These are phyloP conservation scores for Halictus ligatus DNA, from an alignment of 2,888 invertebrate species.

Conservation along the genomic window DNA sequence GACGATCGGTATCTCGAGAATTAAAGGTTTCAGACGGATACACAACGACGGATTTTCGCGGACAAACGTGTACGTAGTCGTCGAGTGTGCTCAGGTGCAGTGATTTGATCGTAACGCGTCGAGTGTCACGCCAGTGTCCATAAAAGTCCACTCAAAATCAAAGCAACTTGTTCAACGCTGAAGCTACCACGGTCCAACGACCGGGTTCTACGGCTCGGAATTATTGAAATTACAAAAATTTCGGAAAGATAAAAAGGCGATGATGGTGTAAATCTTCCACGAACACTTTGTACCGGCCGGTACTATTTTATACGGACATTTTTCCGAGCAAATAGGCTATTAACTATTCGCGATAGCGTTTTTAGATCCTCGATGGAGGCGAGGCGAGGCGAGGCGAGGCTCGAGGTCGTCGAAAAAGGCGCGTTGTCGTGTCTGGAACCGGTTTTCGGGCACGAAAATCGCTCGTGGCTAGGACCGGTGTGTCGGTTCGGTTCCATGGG, in stretches of 20 bases:
- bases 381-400: not conserved
- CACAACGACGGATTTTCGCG: not conserved
- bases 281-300: not conserved
- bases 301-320: not conserved
- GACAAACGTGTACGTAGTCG: not conserved
- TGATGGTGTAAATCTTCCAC: not conserved
- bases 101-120: not conserved
- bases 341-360: not conserved
- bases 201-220: too few relatives aligned
- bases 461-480: not conserved
- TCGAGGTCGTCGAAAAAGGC: slow-evolving; percentile 3
- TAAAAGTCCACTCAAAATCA: not conserved
- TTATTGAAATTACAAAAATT: too few relatives aligned
- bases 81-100: not conserved
- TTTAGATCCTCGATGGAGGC: not conserved
- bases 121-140: not conserved
- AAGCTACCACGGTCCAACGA: not conserved
- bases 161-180: not conserved
- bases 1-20: not conserved
- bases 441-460: slow-evolving; percentile 1
- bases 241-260: too few relatives aligned
- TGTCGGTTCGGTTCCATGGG: not conserved
- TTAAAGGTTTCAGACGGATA: not conserved
- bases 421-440: slow-evolving; percentile 8
- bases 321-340: not conserved